Percentiles rank a stretch among this genome's conserved stretches.
Conservation (phyloP, 2,797 vertebrate genomes). For the Simalia tracyae region DNA sequence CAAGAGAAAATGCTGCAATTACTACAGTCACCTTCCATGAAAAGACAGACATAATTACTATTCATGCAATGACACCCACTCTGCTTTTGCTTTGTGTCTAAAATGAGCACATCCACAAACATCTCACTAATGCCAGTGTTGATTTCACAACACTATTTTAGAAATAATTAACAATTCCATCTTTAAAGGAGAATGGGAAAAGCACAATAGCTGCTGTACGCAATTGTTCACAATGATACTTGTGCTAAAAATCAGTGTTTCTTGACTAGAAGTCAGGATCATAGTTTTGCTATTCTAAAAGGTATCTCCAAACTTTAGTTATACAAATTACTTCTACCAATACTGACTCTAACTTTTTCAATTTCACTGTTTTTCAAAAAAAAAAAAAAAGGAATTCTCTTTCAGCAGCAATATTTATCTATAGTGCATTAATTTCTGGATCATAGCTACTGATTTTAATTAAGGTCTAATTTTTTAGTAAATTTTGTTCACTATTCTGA, state of each 20-base stretch:
- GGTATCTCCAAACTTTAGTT: neutral
- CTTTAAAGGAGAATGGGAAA: constrained; percentile 38
- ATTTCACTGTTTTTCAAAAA: neutral
- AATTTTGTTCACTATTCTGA: neutral
- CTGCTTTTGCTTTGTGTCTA: constrained; percentile 69
- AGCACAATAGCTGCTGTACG: constrained; percentile 32
- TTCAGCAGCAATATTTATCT: neutral
- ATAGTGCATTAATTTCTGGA: neutral
- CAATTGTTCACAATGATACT: neutral
- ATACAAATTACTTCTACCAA: neutral
- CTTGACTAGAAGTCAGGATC: constrained; percentile 10
- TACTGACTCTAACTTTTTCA: neutral
- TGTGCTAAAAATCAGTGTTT: constrained; percentile 26
- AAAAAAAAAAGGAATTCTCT: neutral
- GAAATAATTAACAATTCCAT: constrained; percentile 44
- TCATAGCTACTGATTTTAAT: neutral
- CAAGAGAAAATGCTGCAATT: constrained; percentile 83
- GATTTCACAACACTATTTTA: constrained; percentile 58
- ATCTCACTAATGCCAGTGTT: constrained; percentile 67
- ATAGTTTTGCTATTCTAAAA: neutral
- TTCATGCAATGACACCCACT: constrained; percentile 71
- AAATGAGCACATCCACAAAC: constrained; percentile 64
- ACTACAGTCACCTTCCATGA: constrained; percentile 78
- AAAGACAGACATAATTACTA: constrained; percentile 82
- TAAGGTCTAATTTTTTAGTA: neutral